Base-by-base conservation (phyloP, 2,888 invertebrate genomes). In the Meta bourneti region DNA sequence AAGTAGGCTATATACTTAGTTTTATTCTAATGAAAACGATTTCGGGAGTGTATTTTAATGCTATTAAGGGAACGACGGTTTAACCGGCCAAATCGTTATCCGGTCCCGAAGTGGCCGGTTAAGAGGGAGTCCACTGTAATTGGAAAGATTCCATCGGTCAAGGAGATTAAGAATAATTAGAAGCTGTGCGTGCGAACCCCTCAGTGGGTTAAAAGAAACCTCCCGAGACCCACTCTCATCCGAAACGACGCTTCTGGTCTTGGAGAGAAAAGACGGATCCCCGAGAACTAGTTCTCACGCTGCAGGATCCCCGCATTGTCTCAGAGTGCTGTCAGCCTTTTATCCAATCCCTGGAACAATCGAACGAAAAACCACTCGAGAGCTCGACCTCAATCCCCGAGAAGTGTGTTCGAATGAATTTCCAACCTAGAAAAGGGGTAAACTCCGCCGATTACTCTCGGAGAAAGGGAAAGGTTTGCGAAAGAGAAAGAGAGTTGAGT, bases 261-360 rank as follows among this genome's bases (percentile, higher is more conserved):
- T 52, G 78, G 78, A 78, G 52, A 78, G 52, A n/a, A 78, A n/a
- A 52, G 52, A 6, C 52, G 19, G 61, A 6, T 61, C 11, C 34
- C 61, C 61, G 61, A 78, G 19, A 78, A 78, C 78, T 52, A 78
- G 78, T 78, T 78, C 78, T 78, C 78, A 78, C 78, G 78, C 78
- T 48, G 78, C 78, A 52, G 78, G 78, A 52, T 8, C 51, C 52
- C 78, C 9, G 52, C 51, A n/a, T 20, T 78, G 51, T 52, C 52
- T 52, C 20, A 51, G 16, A 52, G 52, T 52, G 52, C 8, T 78
- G 78, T 78, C 51, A 34, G 20, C 34, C 79, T 16, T 20, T 77
- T 52, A 77, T 77, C 51, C 19, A 8, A 34, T 13, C 54, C 54
- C 61, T 11, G 54, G 20, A 13, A 79, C 61, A 61, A 79, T 48